Percentiles rank a stretch among this genome's conserved stretches.
phyloP scores from a whole-genome alignment of 2,888 invertebrate species.

The Nemoura dubitans region DNA sequence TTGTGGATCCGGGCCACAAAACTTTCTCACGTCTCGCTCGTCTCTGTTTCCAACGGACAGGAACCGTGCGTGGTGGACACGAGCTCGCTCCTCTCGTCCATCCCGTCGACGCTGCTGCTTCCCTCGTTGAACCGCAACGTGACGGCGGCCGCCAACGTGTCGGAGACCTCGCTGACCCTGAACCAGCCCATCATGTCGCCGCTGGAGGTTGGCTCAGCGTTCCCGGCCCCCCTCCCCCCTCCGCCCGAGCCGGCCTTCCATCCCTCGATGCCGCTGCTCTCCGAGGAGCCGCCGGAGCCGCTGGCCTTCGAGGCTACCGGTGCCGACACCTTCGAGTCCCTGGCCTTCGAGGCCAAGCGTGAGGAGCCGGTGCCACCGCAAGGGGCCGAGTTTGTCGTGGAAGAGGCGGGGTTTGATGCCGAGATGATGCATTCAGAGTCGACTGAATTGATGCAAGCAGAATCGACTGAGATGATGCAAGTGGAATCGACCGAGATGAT shows the following conservation, averaged over 20 bases:
- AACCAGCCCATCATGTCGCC: conserved; percentile 87
- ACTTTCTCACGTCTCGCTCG: no score
- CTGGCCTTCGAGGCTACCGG: not conserved
- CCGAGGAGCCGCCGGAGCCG: conserved; percentile 41
- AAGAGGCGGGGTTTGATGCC: not conserved
- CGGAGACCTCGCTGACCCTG: conserved; percentile 78
- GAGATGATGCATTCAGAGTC: not conserved
- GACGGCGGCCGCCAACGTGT: conserved; percentile 67
- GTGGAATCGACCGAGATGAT: no score
- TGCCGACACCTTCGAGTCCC: no score
- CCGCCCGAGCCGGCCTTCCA: conserved; percentile 22
- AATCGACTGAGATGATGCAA: no score
- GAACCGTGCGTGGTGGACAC: conserved; percentile 60
- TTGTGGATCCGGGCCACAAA: no score
- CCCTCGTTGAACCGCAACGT: conserved; percentile 53
- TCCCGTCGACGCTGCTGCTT: conserved; percentile 68
- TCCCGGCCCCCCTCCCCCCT: conserved; percentile 17
- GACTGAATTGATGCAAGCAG: no score
- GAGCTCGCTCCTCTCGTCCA: conserved; percentile 55
- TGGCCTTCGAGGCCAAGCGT: not conserved
- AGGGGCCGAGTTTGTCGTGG: not conserved
- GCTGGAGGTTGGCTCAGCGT: conserved; percentile 69
- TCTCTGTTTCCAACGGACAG: conserved; percentile 48
- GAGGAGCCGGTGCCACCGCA: not conserved
- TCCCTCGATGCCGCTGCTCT: conserved; percentile 49